Base-by-base conservation (phyloP, 2,113 vertebrate genomes). In the Patagioenas fasciata region DNA sequence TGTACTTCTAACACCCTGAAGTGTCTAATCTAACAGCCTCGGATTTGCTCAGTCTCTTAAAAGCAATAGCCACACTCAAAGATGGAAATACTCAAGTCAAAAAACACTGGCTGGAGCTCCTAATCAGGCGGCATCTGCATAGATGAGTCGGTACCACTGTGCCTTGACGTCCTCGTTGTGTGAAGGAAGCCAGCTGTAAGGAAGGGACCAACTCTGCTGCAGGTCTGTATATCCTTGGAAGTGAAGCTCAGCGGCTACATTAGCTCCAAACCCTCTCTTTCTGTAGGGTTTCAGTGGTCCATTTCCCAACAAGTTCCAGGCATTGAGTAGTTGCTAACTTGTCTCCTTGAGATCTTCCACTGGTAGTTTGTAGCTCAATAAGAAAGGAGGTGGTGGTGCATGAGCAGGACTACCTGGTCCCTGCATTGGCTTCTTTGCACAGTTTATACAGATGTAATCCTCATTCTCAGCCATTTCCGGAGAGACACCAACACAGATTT, bases 391-490 rank as follows among this genome's bases (percentile, higher is more conserved):
- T 66, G 98, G 97, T 4, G 97, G 97, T 42, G 93, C 97, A 5
- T 97, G 98, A 66, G 96, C 96, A 89, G 98, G 98, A 97, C 98
- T 98, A 86, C 97, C 96, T 73, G 97, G 93, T 44, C 97, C 98
- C 94, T 98, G 98, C 75, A 97, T 62, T 60, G 96, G 96, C 91
- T 99, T 99, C 75, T 98, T 98, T 79, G 98, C 98, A 98, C 99
- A 99, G 98, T 99, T 99, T 96, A 97, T 88, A 97, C 99, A 99
- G 97, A 99, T 99, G 97, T 99, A 99, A 98, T 99, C 99, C 95
- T 99, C 99, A 3, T 98, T 99, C 97, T 99, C 99, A 1, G 99
- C 99, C 99, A 99, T 99, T 97, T 99, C 99, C 17, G 99, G 99
- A 13, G 99, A 98, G 29, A 99, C 99, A 10, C 99, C 99, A 16